phyloP scores from a whole-genome alignment of 2,113 vertebrate genomes.

The Toxotes jaculatrix region DNA sequence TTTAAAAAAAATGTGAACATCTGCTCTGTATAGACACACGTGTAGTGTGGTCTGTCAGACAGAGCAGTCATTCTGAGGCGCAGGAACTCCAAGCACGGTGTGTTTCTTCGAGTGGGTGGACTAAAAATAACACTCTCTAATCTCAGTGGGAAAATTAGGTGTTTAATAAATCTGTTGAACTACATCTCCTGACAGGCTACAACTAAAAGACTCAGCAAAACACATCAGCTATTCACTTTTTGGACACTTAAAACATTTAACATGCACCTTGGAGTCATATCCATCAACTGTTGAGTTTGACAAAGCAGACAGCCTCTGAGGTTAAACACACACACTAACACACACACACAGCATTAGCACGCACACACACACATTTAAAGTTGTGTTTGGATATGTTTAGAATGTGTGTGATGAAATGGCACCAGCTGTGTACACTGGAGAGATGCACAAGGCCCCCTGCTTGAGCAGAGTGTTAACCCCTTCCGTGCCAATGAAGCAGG shows the following conservation, averaged over 20 bases:
- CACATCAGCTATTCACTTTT: constrained; percentile 73
- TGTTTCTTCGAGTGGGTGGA: constrained; percentile 43
- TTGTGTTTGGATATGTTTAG: constrained; percentile 84
- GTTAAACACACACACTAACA: constrained; percentile 28
- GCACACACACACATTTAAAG: constrained; percentile 66
- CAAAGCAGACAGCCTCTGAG: constrained; percentile 69
- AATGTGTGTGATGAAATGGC: constrained; percentile 85
- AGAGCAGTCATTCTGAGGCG: constrained; percentile 48
- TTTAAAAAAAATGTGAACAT: constrained; percentile 49
- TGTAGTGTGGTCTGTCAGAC: constrained; percentile 33
- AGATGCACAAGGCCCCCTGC: constrained; percentile 73
- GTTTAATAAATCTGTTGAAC: constrained; percentile 81
- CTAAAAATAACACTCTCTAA: constrained; percentile 72
- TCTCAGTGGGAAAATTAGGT: constrained; percentile 72
- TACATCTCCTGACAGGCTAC: constrained; percentile 71
- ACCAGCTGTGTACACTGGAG: constrained; percentile 85
- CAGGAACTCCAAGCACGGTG: constrained; percentile 53
- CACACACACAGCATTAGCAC: background rate
- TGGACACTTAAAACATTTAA: constrained; percentile 68
- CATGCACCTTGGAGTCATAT: constrained; percentile 72
- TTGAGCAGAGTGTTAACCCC: constrained; percentile 79
- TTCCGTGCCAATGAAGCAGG: constrained; percentile 59
- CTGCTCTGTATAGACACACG: constrained; percentile 24
- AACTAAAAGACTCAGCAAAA: constrained; percentile 74
- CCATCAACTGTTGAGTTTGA: constrained; percentile 74